A percentile compares a stretch with the other conserved stretches of the same genome.
phyloP scores from a whole-genome alignment of 2,113 vertebrate species.

The Sylvia atricapilla region DNA sequence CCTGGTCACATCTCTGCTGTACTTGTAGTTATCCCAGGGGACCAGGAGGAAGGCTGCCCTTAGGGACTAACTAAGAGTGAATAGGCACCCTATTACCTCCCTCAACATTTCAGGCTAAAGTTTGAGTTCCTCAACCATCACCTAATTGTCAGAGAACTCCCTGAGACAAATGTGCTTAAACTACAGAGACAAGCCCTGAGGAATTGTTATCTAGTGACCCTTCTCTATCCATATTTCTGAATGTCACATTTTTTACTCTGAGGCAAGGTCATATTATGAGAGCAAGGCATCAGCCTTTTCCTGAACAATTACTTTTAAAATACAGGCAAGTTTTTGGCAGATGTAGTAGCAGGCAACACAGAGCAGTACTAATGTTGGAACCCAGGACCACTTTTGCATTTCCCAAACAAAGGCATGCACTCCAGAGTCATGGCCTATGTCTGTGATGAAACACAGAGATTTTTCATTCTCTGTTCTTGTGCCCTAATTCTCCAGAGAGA shows the following conservation, averaged over 20 bases:
- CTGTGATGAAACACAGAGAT: background rate
- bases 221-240: background rate
- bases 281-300: background rate
- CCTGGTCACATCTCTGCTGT: background rate
- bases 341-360: background rate
- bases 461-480: background rate
- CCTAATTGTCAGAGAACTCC: background rate
- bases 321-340: background rate
- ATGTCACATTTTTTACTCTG: background rate
- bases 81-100: background rate
- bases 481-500: background rate
- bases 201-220: background rate
- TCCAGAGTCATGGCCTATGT: background rate
- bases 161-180: background rate
- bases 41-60: background rate
- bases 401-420: background rate
- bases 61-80: background rate
- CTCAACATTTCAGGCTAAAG: background rate
- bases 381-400: background rate
- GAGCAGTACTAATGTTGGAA: background rate
- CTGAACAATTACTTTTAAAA: background rate
- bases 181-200: background rate
- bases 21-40: background rate
- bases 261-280: background rate
- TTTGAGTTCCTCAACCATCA: background rate